Conservation (phyloP, 2,888 invertebrate genomes). For the Leptinotarsa juncta region DNA sequence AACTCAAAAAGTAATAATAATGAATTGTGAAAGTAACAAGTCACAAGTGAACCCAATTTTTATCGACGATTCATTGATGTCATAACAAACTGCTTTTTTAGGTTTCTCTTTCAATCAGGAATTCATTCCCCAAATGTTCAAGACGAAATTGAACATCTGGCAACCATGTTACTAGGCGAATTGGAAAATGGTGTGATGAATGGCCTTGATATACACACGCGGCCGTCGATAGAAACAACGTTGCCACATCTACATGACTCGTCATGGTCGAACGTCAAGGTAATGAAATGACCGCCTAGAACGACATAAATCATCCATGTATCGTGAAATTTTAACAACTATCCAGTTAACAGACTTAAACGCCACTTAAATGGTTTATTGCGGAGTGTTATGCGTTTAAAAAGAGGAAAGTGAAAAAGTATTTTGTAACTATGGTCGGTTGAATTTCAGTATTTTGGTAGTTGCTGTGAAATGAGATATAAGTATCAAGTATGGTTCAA, state of each 20-base stretch:
- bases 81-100: too few species aligned
- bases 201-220: conserved; percentile 56
- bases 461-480: too few species aligned
- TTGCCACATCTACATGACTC: conserved; percentile 45
- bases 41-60: too few species aligned
- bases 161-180: conserved; percentile 32
- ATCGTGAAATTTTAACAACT: conserved; percentile 40
- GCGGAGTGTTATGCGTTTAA: conserved; percentile 34
- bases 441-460: background rate
- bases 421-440: background rate
- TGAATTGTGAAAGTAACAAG: too few species aligned
- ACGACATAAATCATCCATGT: conserved; percentile 41
- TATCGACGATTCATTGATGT: too few species aligned
- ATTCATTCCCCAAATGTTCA: background rate
- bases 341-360: conserved; percentile 34
- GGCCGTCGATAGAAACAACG: conserved; percentile 43
- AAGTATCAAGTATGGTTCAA: too few species aligned
- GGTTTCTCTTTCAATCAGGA: too few species aligned
- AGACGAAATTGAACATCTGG: conserved; percentile 23
- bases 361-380: conserved; percentile 33
- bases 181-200: conserved; percentile 48
- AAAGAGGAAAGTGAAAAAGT: conserved; percentile 38
- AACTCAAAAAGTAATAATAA: too few species aligned
- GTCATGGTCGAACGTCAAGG: conserved; percentile 51
- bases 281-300: conserved; percentile 47